Evolutionary conservation across 2,797 vertebrate species (phyloP), one percentile per base, ranked within the genome.

Genomic region (Falco peregrinus): DNA sequence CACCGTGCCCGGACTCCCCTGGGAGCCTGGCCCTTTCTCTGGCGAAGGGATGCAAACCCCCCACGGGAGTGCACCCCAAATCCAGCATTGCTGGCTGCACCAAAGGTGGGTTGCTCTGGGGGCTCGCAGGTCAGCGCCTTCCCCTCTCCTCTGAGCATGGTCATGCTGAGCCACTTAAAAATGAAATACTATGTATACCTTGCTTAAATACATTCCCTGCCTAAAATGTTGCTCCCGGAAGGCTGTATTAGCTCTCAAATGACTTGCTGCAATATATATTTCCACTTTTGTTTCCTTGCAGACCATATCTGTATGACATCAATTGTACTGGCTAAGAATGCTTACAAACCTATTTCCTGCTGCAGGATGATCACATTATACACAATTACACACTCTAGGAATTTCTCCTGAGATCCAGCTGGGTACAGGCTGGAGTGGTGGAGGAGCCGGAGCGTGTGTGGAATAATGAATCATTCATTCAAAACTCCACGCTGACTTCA

Each of bases 391-490:
- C 80, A 95, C 92, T 90, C 90, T 81, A 87, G 94, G 95, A 93
- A 95, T 94, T 90, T 95, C 93, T 93, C 89, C 84, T 88, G 94
- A 77, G 95, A 94, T 94, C 84, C 86, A 77, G 87, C 89, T 67
- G 78, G 84, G 89, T 79, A 76, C 85, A 73, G 96, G 83, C 87
- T 75, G 93, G 89, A 84, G 93, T 16, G 79, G 79, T 11, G 4
- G 91, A 88, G 95, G 85, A 96, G 87, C 89, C 5, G 18, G 75
- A 63, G 77, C 65, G 73, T 89, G 87, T 54, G 59, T 0, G 5
- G 92, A 95, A 95, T 94, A 83, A 92, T 75, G 84, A 96, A 93
- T 92, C 89, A 51, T 37, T 94, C 94, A 89, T 94, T 96, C 95
- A 95, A 73, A 64, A 74, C 74, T 75, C 65, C 6, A 10, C 8